phyloP scores from a whole-genome alignment of 2,797 vertebrate species.

The Rallus crepitans region DNA sequence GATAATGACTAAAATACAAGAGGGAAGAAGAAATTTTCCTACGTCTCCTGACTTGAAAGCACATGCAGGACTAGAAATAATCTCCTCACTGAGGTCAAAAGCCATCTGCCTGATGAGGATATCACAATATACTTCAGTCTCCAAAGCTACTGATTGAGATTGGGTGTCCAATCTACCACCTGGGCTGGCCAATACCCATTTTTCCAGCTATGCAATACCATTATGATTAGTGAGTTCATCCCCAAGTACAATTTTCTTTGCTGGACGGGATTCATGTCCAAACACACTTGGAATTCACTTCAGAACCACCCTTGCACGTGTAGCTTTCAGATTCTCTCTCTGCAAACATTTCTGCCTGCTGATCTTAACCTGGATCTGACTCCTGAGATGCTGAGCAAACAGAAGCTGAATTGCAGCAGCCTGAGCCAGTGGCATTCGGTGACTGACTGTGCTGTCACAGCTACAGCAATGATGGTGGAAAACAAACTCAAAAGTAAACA shows the following conservation, averaged over 20 bases:
- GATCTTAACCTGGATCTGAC: background rate
- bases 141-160: background rate
- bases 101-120: background rate
- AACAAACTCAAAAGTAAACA: background rate
- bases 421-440: background rate
- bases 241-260: background rate
- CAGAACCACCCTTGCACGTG: fast-evolving
- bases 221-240: background rate
- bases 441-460: background rate
- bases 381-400: background rate
- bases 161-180: background rate
- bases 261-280: background rate
- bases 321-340: background rate
- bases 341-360: background rate
- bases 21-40: background rate
- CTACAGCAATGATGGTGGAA: background rate
- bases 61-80: background rate
- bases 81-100: background rate
- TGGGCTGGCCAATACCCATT: background rate
- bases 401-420: background rate
- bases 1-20: background rate
- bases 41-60: background rate
- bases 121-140: background rate
- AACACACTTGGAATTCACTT: background rate
- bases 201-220: background rate